Percentiles rank a stretch among this genome's conserved stretches.
These are phyloP conservation scores for Pogonocichla stellata DNA, from an alignment of 2,113 vertebrate genomes.

Conservation along the genomic window DNA sequence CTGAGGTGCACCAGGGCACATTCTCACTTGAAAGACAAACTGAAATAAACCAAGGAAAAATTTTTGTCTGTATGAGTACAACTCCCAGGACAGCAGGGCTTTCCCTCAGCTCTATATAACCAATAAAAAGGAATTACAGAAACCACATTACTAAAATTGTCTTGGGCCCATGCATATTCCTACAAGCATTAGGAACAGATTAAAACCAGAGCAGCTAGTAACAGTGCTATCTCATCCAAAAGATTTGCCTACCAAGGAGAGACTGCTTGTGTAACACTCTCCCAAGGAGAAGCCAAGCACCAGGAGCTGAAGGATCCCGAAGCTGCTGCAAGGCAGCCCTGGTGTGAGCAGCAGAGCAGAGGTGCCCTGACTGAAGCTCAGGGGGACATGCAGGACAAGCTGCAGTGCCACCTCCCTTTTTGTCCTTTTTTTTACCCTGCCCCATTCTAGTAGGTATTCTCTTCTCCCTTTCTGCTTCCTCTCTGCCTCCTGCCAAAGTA, in stretches of 20 bases:
- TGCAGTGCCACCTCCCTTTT: neutral
- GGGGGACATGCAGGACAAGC: neutral
- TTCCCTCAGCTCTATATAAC: neutral
- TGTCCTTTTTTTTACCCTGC: neutral
- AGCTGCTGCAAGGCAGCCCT: neutral
- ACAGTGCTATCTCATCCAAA: neutral
- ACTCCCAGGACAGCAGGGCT: neutral
- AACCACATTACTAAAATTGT: neutral
- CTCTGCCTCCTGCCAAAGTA: neutral
- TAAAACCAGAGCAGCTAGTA: neutral
- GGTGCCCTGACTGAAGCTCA: neutral
- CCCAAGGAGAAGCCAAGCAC: fast-evolving
- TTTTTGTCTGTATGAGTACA: neutral
- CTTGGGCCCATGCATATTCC: neutral
- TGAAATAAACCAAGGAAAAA: neutral
- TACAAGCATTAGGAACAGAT: neutral
- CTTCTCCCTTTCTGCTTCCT: neutral
- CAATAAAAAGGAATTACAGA: slow-evolving; percentile 7
- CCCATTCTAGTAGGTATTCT: neutral
- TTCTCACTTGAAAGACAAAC: neutral
- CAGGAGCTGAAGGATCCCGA: fast-evolving
- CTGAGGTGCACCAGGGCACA: neutral
- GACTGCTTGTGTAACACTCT: neutral
- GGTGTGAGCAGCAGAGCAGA: fast-evolving
- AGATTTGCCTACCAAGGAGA: neutral